Evolutionary conservation across 2,797 vertebrate genomes (phyloP), one percentile per base, ranked within the genome.

Genomic region (Synaphobranchus kaupii): DNA sequence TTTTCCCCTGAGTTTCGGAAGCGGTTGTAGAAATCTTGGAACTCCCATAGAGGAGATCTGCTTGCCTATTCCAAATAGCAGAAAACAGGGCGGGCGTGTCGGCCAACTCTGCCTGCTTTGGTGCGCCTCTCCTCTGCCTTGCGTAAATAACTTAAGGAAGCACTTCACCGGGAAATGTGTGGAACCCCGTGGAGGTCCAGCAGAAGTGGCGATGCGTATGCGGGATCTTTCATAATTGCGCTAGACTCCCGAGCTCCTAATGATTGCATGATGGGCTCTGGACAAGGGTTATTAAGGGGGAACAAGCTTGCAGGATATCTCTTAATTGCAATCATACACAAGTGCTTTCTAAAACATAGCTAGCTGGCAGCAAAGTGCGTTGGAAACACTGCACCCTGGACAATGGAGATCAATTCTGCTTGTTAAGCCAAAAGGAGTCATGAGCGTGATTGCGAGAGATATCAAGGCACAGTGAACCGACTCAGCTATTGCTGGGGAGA

Each of bases 291-390:
- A 76, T 76, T 56, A 73, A 31, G 44, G 52, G 17, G 22, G 80
- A 58, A 83, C 44, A 68, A 68, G 66, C 78, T 58, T 44, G 7
- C 12, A 22, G 60, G 83, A 85, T 58, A 78, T 84, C 84, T 71
- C 87, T 83, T 87, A 88, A 87, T 83, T 90, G 87, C 60, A 68
- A 47, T 84, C 56, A 52, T 87, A 84, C 87, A 68, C 80, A 52
- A 84, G 87, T 25, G 68, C 47, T 83, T 47, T 87, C 60, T n/a
- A 60, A 34, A 56, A 63, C 2, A 39, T 2, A 39, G 39, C 39
- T 39, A 39, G 39, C 39, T 2, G 3, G 39, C 39, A 39, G 39
- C 39, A 39, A 39, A 2, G 39, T 39, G 56, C 9, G 44, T 13
- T 5, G 12, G 44, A 58, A 85, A 47, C 34, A 48, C 8, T 15